Evolutionary conservation across 2,888 invertebrate species (phyloP), one percentile per base, ranked within the genome.

Genomic region (Coelopa pilipes): DNA sequence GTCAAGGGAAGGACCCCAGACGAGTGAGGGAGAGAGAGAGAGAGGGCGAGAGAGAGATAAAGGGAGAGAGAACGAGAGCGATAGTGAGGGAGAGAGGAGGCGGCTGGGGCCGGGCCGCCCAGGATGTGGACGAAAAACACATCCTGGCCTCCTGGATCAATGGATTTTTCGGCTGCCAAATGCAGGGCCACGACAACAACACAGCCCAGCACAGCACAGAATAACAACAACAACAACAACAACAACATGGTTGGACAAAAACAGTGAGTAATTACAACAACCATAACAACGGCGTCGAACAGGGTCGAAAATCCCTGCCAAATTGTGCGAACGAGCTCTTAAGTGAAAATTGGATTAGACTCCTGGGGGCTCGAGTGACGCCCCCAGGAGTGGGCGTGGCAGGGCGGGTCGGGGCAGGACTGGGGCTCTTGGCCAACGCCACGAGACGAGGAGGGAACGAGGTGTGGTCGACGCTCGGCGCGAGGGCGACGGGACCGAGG

Each of bases 321-420:
- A 73, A 63, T 75, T 75, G 73, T 69, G 73, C 72, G 69, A 76
- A 72, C 60, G 72, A 70, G 72, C 67, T 53, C 74, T 74, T 76
- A 74, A 76, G 72, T 72, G 72, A 74, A 73, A 74, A 76, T 74
- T 73, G 74, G 73, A 76, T 76, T 76, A 76, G 73, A 53, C 76
- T 68, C 76, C 63, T 24, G 76, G 73, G 76, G 34, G 34, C 34
- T 34, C 34, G 34, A 34, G 34, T 34, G 2, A 34, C 34, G 34
- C 34, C 34, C 34, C 34, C 19, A 59, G 17, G 55, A 19, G 55
- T 59, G 47, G 65, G 47, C 46, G 65, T 12, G 46, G 21, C 45
- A 24, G 9, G 65, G 45, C 17, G 17, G 65, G 34, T 63, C 45
- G 12, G 19, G n/a, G 65, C 17, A 5, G 1, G 17, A 9, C n/a